Evolutionary conservation across 2,797 vertebrate genomes (phyloP).

Genomic region (Phataginus tetradactyla): DNA sequence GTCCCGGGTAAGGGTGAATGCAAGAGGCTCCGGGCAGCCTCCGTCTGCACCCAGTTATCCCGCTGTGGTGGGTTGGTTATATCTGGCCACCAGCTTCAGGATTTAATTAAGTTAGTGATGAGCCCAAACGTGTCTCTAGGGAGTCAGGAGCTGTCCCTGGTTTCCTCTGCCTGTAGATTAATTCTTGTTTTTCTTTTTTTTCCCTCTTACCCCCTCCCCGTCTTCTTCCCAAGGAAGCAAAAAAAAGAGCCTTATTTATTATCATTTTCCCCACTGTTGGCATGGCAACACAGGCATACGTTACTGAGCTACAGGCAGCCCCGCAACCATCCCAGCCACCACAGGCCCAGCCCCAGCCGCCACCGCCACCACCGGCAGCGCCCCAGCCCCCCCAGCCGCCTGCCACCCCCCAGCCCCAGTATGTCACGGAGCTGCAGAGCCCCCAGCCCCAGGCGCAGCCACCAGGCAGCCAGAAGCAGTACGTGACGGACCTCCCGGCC

Average conservation of each 20-base stretch:
- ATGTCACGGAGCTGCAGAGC: conserved; percentile 84
- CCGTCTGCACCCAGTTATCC: neutral
- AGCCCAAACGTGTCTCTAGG: conserved; percentile 50
- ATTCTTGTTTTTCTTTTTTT: conserved; percentile 76
- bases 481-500: conserved; percentile 89
- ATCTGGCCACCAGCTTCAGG: conserved; percentile 15
- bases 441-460: conserved; percentile 84
- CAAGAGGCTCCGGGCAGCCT: neutral
- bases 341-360: conserved; percentile 74
- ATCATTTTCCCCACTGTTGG: conserved; percentile 80
- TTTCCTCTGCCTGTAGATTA: conserved; percentile 76
- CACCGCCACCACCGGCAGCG: conserved; percentile 37
- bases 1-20: neutral
- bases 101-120: conserved; percentile 72
- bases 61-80: neutral
- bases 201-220: conserved; percentile 34
- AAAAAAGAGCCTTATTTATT: conserved; percentile 85
- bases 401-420: conserved; percentile 81
- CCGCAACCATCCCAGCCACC: conserved; percentile 88
- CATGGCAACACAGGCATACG: conserved; percentile 95
- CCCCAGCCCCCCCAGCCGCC: conserved; percentile 74
- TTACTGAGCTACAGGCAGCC: conserved; percentile 92
- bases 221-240: conserved; percentile 82
- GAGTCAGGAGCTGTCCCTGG: conserved; percentile 58
- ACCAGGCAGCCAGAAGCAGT: conserved; percentile 87